Evolutionary conservation across 2,113 vertebrate species (phyloP), one percentile per base, ranked within the genome.

Genomic region (Ictalurus furcatus): DNA sequence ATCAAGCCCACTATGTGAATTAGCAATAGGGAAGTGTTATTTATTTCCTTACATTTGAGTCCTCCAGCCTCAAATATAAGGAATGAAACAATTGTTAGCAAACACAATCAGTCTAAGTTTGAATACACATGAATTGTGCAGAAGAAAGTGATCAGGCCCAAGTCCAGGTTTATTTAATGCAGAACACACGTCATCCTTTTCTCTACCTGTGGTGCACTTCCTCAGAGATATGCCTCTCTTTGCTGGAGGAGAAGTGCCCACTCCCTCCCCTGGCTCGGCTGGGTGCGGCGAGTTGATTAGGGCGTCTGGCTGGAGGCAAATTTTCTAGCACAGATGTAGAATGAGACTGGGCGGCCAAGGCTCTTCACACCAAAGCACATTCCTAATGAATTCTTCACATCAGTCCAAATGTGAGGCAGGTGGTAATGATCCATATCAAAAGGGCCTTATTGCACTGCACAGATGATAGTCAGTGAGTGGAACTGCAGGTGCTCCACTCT

Each of bases 401-500:
- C 63, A 74, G 73, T 85, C 63, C 88, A 82, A 89, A 89, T 87
- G 85, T 21, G 56, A 58, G 63, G 88, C 90, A 91, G 74, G 85
- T 91, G 90, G 81, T 69, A 81, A 85, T 87, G 88, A 84, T 89
- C 11, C 86, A 52, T 69, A 87, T 91, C 80, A 87, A 84, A 87
- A 81, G 14, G 83, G 54, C 86, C 44, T 87, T 84, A 69, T 84
- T 87, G 81, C 73, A 37, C 58, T 73, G 73, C 81, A 21, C 58
- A 63, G 69, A 34, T 71, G 84, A 59, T 89, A 85, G 73, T 54
- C 88, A 25, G 65, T 59, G 59, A 56, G 25, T 25, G 17, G 11
- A 63, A 76, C 59, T 76, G 76, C 88, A 85, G 88, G 88, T 85
- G 74, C 23, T 79, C 80, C 59, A 34, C 83, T 89, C 73, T 61